Evolutionary conservation across 2,888 invertebrate species (phyloP), one percentile per base, ranked within the genome.

Genomic region (Lasioglossum pauxillum): DNA sequence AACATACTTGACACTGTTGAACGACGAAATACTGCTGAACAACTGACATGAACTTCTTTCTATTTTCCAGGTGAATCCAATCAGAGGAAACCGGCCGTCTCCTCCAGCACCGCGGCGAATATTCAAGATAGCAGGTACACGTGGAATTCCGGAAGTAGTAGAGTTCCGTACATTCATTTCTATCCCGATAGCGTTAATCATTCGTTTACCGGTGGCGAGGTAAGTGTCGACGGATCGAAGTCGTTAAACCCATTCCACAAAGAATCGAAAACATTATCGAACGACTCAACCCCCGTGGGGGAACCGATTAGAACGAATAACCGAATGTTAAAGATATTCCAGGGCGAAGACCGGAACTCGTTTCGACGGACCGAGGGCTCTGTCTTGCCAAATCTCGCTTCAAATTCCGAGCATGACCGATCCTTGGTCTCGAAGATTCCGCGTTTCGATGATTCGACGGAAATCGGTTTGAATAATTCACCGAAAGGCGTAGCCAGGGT

Each of bases 111-210:
- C 85, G 71, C 80, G 69, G 80, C 88, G 71, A 86, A 87, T 79
- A 89, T 90, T 82, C 90, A 91, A 89, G 92, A 94, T 93, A 95
- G 92, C 95, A 95, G 95, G 95, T 95, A 95, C 91, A 94, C 91
- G 90, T 90, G 92, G 91, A 92, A 90, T 89, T 90, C 90, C 88
- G 90, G 90, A 90, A 92, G 88, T 91, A 89, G 79, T 92, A 92
- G 88, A 90, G 88, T 93, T 87, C 90, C 90, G 75, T 88, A 90
- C 83, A 88, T 88, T 90, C 89, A 83, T 78, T 80, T 87, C 88
- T 90, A 92, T 81, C 89, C 60, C 79, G 85, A 82, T 80, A 87
- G 16, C 60, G 73, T 41, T 38, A 67, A 86, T 78, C 75, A 64
- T 14, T 31, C 84, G 71, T 49, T 69, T 3, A 31, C 64, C 67